Evolutionary conservation across 2,113 vertebrate genomes (phyloP).

Genomic region (Ursus arctos): DNA sequence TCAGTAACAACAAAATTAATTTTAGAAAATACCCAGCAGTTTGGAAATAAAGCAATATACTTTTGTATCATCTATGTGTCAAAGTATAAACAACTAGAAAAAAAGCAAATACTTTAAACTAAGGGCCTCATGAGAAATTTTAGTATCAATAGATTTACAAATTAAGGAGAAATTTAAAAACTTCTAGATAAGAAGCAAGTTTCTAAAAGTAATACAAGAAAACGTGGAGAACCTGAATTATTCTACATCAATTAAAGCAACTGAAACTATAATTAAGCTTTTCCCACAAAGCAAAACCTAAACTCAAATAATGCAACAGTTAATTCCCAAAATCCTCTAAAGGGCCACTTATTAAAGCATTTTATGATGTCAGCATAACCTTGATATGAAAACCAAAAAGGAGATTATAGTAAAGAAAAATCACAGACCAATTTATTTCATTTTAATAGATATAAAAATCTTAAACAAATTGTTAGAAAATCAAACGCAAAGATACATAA

Average conservation of each 20-base stretch:
- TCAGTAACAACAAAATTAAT: not conserved
- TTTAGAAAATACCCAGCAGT: not conserved
- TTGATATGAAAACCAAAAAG: not conserved
- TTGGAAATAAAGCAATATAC: conserved; percentile 10
- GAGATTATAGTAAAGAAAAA: not conserved
- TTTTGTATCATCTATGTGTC: not conserved
- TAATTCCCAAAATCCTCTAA: not conserved
- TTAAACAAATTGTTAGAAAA: conserved; percentile 8
- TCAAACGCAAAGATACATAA: not conserved
- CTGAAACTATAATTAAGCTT: not conserved
- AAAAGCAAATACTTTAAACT: not conserved
- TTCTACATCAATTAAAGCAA: not conserved
- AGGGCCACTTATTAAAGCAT: not conserved
- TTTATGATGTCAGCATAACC: not conserved
- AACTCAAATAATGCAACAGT: not conserved
- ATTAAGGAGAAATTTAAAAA: not conserved
- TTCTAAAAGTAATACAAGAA: not conserved
- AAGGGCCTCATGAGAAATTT: not conserved
- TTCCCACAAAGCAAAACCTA: not conserved
- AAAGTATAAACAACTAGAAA: not conserved
- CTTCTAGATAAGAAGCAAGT: not conserved
- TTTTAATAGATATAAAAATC: not conserved
- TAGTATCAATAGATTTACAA: not conserved
- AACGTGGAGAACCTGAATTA: not conserved
- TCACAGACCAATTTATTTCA: not conserved